phyloP scores from a whole-genome alignment of 2,888 invertebrate species.

The Lycocerus yunnanus region DNA sequence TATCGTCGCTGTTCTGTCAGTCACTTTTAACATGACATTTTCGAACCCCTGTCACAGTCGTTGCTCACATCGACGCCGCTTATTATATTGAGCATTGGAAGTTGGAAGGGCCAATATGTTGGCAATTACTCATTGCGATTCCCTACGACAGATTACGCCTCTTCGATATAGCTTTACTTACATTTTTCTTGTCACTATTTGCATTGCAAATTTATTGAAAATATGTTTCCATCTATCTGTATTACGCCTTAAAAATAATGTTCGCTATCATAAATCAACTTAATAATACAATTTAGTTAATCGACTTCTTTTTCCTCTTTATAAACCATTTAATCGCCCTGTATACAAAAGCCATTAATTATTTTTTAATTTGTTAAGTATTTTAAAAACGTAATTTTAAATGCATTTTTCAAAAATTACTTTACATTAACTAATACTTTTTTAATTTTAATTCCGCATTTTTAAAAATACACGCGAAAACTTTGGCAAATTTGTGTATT shows the following conservation, averaged over 20 bases:
- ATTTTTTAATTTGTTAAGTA: neutral
- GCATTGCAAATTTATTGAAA: slow-evolving; percentile 1
- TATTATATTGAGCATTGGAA: slow-evolving; percentile 49
- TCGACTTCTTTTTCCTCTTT: neutral
- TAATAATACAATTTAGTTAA: neutral
- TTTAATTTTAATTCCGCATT: neutral
- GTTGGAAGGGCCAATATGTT: slow-evolving; percentile 54
- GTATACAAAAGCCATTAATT: neutral
- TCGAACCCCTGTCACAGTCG: slow-evolving; percentile 35
- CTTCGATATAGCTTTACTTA: slow-evolving; percentile 15
- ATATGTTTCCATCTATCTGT: neutral
- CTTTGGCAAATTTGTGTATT: neutral
- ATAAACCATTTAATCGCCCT: neutral
- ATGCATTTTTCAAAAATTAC: too few species aligned
- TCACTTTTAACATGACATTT: slow-evolving; percentile 45
- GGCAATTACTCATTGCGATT: slow-evolving; percentile 49
- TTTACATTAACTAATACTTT: too few species aligned
- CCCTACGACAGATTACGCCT: slow-evolving; percentile 24
- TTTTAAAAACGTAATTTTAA: too few species aligned
- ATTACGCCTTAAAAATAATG: neutral
- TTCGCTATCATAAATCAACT: neutral
- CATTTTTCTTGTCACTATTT: slow-evolving; percentile 6
- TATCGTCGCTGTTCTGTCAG: slow-evolving; percentile 46
- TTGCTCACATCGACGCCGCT: slow-evolving; percentile 34
- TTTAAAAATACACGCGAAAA: neutral